phyloP scores from a whole-genome alignment of 2,888 invertebrate species.

The Mechanitis mazaeus region DNA sequence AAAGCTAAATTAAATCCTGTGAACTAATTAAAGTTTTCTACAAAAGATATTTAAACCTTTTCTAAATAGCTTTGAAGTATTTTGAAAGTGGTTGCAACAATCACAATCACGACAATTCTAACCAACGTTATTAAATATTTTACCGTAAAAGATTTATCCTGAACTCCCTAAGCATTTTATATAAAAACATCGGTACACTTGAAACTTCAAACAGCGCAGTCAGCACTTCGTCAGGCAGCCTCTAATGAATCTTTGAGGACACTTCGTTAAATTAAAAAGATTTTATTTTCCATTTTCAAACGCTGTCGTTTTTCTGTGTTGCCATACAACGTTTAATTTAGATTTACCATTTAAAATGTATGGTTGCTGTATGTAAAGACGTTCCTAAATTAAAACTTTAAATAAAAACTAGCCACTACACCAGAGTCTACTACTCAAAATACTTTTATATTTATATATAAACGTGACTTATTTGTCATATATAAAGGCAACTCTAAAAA shows the following conservation, averaged over 20 bases:
- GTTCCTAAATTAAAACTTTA: background rate
- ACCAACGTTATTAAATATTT: slow-evolving; percentile 19
- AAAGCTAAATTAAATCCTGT: background rate
- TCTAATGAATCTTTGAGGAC: slow-evolving; percentile 32
- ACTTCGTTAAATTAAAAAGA: slow-evolving; percentile 32
- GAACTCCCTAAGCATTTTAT: slow-evolving; percentile 18
- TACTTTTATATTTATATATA: background rate
- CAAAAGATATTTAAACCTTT: slow-evolving; percentile 10
- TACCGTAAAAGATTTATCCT: slow-evolving; percentile 26
- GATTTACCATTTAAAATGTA: slow-evolving; percentile 12
- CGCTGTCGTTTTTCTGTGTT: slow-evolving; percentile 24
- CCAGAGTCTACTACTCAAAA: too few relatives aligned
- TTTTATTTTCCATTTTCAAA: slow-evolving; percentile 30
- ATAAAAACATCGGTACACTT: slow-evolving; percentile 31
- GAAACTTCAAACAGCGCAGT: slow-evolving; percentile 28
- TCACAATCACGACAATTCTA: background rate
- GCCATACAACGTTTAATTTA: slow-evolving; percentile 28
- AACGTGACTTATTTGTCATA: background rate
- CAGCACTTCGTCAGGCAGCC: slow-evolving; percentile 28
- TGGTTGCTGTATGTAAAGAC: background rate
- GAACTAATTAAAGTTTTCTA: slow-evolving; percentile 6
- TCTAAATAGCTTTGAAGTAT: slow-evolving; percentile 8
- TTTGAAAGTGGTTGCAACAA: slow-evolving; percentile 7
- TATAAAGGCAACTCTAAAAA: too few relatives aligned
- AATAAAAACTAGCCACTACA: background rate